Conservation (phyloP, 2,888 invertebrate species). For the Acronicta aceris region DNA sequence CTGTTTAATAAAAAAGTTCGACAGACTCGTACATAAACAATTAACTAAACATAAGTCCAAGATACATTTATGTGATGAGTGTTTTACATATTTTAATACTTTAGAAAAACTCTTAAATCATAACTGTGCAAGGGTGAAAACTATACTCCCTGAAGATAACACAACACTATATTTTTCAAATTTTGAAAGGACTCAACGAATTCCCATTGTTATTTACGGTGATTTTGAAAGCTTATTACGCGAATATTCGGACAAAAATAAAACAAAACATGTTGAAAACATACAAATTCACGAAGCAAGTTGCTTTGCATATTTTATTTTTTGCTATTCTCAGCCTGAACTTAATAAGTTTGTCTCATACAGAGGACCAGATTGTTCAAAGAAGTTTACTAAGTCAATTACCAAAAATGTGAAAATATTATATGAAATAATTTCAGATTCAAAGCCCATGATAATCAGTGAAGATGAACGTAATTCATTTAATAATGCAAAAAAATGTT, state of each 20-base stretch:
- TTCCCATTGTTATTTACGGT: too few species aligned
- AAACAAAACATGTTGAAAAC: conserved; percentile 1
- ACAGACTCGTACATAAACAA: background rate
- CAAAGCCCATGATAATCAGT: conserved; percentile 1
- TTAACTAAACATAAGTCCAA: conserved; percentile 5
- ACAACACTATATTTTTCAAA: too few species aligned
- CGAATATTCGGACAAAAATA: conserved; percentile 3
- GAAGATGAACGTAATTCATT: background rate
- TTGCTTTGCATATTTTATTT: conserved; percentile 6
- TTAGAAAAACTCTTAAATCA: too few species aligned
- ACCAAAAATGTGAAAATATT: background rate
- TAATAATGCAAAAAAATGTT: background rate
- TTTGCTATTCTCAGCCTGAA: conserved; percentile 4
- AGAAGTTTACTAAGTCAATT: background rate
- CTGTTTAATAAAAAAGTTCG: conserved; percentile 1
- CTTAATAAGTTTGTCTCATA: background rate
- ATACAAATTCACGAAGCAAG: conserved; percentile 6
- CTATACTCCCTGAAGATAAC: too few species aligned
- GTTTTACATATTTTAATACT: conserved; percentile 1
- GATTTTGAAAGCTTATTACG: too few species aligned
- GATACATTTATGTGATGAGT: conserved; percentile 6
- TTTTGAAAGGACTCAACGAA: too few species aligned
- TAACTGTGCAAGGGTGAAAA: too few species aligned
- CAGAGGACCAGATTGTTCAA: background rate
- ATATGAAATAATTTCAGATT: background rate